Percentiles rank a stretch among this genome's conserved stretches.
Conservation (phyloP, 2,888 invertebrate genomes). For the Hanleya hanleyi region DNA sequence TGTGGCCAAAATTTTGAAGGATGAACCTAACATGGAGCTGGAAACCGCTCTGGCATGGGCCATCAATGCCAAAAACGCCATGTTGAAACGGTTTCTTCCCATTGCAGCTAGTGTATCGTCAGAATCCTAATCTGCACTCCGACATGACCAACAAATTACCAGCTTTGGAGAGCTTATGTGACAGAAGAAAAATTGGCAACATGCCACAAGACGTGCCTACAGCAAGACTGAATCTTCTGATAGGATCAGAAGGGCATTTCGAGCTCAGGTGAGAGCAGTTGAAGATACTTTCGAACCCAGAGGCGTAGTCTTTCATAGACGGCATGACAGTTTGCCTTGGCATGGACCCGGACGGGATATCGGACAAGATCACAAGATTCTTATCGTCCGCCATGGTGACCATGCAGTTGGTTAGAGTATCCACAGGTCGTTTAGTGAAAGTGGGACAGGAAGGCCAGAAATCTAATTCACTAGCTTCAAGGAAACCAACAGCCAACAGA, state of each 20-base stretch:
- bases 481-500: too few relatives aligned
- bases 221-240: neutral
- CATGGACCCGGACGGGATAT: too few relatives aligned
- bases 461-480: too few relatives aligned
- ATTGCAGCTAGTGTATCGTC: neutral
- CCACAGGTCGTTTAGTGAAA: neutral
- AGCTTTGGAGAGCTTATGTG: neutral
- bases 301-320: too few relatives aligned
- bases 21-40: neutral
- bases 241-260: neutral
- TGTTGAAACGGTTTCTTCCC: neutral
- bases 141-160: conserved; percentile 8
- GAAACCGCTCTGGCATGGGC: too few relatives aligned
- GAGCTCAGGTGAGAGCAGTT: neutral
- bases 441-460: too few relatives aligned
- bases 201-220: neutral
- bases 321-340: too few relatives aligned
- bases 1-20: neutral
- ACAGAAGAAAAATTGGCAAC: neutral
- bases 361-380: too few relatives aligned
- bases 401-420: neutral
- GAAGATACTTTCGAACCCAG: too few relatives aligned
- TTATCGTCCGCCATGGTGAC: too few relatives aligned
- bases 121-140: conserved; percentile 7
- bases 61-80: too few relatives aligned